Evolutionary conservation across 2,113 vertebrate species (phyloP), one percentile per base, ranked within the genome.

Genomic region (Scomber japonicus): DNA sequence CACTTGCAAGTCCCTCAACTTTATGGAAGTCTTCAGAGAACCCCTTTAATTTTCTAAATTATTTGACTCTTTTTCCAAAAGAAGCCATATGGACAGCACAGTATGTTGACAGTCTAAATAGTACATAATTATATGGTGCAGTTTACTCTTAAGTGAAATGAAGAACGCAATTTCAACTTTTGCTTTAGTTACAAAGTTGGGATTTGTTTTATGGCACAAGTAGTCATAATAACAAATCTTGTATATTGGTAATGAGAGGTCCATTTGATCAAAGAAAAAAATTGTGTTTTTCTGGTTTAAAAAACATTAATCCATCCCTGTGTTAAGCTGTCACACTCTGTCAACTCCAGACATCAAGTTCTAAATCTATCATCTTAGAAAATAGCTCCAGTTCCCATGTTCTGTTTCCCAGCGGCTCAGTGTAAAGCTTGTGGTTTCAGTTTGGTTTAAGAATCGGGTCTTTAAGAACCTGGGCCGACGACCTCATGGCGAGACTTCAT

Each of bases 401-500:
- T 79, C 46, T 74, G 81, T 82, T 89, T 79, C 63, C 62, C 85
- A 72, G 73, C 30, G 59, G 71, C 65, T 24, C 53, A 44, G 61
- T 76, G 71, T 73, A 78, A 80, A 46, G 71, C 73, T 70, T 87
- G 78, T 69, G 86, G 89, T 84, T 75, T 66, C 46, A 82, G 85
- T 86, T 87, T 91, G 85, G 85, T 89, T 87, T 76, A 82, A 77
- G 77, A 45, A 71, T 44, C 14, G 40, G 60, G 75, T 71, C 67
- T 78, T 90, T 78, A 83, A 82, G 63, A 84, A 61, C 24, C 54
- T 44, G 50, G 71, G 83, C 81, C 17, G 76, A 81, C 77, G 67
- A 87, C 83, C 88, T 85, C 86, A 85, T 86, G 84, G 89, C 78
- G 72, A 90, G 85, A 78, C 78, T 81, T 91, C 82, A 84, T 80